These are phyloP conservation scores for Caerostris darwini DNA, from an alignment of 1,140 invertebrate genomes.

Conservation along the genomic window DNA sequence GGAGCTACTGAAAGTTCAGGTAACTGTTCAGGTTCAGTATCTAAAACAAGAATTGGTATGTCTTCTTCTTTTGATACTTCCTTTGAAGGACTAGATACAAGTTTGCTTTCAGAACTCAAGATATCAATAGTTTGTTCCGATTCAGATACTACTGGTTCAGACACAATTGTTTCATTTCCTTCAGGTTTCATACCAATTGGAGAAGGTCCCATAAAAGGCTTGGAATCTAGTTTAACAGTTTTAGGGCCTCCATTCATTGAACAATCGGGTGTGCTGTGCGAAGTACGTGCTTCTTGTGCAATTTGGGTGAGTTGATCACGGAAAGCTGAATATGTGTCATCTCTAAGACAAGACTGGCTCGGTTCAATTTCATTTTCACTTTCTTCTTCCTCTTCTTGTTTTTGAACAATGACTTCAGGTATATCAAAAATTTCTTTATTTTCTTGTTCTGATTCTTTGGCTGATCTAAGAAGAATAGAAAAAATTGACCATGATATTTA, in stretches of 20 bases:
- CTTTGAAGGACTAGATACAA: neutral
- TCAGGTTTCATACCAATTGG: slow-evolving; percentile 13
- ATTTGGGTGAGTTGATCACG: slow-evolving; percentile 17
- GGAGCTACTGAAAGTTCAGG: neutral
- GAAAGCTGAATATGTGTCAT: slow-evolving; percentile 37
- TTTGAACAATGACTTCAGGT: neutral
- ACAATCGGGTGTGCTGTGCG: slow-evolving; percentile 10
- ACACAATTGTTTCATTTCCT: neutral
- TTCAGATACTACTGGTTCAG: neutral
- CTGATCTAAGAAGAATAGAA: neutral
- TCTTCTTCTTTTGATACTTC: neutral
- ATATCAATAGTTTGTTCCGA: neutral
- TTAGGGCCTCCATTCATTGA: neutral
- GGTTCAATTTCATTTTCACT: slow-evolving; percentile 75
- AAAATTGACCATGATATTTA: neutral
- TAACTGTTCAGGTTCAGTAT: neutral
- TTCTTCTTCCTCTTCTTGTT: slow-evolving; percentile 10
- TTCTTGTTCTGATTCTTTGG: neutral
- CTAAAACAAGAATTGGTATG: slow-evolving; percentile 2
- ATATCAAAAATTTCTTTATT: neutral
- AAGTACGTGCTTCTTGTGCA: neutral
- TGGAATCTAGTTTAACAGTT: neutral
- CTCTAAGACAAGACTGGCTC: slow-evolving; percentile 60
- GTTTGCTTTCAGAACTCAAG: neutral
- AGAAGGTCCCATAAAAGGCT: neutral